A percentile compares a stretch with the other conserved stretches of the same genome.
Conservation (phyloP, 2,888 invertebrate species). For the Dasypolia templi region DNA sequence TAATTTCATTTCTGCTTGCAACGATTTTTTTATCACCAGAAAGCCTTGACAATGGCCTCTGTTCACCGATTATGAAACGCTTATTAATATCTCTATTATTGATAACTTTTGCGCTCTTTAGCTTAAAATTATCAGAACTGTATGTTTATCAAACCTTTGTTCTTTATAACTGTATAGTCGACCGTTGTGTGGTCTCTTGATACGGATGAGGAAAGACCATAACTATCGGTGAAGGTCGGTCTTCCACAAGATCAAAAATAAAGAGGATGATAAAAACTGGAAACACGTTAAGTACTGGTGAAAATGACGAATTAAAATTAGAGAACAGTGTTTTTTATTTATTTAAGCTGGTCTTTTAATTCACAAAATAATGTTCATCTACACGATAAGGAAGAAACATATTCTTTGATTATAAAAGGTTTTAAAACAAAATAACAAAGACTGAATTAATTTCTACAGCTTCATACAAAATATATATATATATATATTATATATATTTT, state of each 20-base stretch:
- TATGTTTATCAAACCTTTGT: slow-evolving; percentile 51
- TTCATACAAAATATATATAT: background rate
- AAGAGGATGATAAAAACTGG: background rate
- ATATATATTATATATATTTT: no score
- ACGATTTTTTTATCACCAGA: slow-evolving; percentile 32
- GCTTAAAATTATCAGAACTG: slow-evolving; percentile 58
- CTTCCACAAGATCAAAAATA: slow-evolving; percentile 7
- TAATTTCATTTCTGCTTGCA: slow-evolving; percentile 19
- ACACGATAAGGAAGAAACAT: background rate
- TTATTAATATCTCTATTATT: slow-evolving; percentile 38
- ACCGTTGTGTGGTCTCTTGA: slow-evolving; percentile 36
- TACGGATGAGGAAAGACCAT: slow-evolving; percentile 14
- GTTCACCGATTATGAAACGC: slow-evolving; percentile 60
- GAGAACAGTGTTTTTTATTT: background rate
- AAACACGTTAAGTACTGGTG: background rate
- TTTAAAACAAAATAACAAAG: background rate
- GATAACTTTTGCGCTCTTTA: slow-evolving; percentile 63
- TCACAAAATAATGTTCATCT: background rate
- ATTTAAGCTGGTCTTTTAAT: background rate
- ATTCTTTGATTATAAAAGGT: no score
- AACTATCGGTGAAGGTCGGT: slow-evolving; percentile 17
- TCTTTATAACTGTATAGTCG: slow-evolving; percentile 40
- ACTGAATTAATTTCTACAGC: background rate
- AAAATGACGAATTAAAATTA: background rate
- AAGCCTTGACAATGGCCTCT: slow-evolving; percentile 66